Conservation (phyloP, 2,888 invertebrate species). For the Coecobrya sp. region DNA sequence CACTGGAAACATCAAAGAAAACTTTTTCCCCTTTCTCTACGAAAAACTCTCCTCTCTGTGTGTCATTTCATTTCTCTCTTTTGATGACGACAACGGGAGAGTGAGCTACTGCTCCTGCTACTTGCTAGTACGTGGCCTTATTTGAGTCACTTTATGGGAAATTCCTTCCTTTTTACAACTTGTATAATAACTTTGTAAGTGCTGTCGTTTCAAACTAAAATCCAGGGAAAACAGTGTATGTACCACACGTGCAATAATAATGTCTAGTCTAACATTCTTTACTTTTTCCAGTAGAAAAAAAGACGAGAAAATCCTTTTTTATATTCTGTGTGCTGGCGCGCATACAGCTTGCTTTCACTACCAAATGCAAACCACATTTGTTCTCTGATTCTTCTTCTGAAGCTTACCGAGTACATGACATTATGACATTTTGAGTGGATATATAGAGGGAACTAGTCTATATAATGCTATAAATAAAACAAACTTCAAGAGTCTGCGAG, state of each 20-base stretch:
- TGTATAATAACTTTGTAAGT: slow-evolving; percentile 40
- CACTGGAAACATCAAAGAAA: slow-evolving; percentile 54
- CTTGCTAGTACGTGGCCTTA: background rate
- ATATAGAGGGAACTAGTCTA: background rate
- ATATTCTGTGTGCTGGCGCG: background rate
- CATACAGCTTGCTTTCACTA: slow-evolving; percentile 26
- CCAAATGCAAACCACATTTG: slow-evolving; percentile 35
- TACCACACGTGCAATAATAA: background rate
- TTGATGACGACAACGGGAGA: slow-evolving; percentile 26
- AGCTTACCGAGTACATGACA: slow-evolving; percentile 45
- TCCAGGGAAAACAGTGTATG: background rate
- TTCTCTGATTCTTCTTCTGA: slow-evolving; percentile 26
- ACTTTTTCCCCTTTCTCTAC: slow-evolving; percentile 19
- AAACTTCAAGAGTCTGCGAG: slow-evolving; percentile 10
- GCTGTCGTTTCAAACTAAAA: background rate
- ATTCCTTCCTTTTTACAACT: slow-evolving; percentile 40
- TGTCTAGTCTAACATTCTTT: background rate
- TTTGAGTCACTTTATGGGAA: slow-evolving; percentile 21
- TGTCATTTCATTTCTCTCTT: slow-evolving; percentile 55
- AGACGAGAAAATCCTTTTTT: slow-evolving; percentile 14
- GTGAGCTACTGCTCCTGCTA: background rate
- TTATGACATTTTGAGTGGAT: slow-evolving; percentile 52
- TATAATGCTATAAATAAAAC: slow-evolving; percentile 42
- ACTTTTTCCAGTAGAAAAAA: background rate
- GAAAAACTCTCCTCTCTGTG: slow-evolving; percentile 49